These are phyloP conservation scores for Strigamia maritima DNA, from an alignment of 2,888 invertebrate genomes.

Conservation along the genomic window DNA sequence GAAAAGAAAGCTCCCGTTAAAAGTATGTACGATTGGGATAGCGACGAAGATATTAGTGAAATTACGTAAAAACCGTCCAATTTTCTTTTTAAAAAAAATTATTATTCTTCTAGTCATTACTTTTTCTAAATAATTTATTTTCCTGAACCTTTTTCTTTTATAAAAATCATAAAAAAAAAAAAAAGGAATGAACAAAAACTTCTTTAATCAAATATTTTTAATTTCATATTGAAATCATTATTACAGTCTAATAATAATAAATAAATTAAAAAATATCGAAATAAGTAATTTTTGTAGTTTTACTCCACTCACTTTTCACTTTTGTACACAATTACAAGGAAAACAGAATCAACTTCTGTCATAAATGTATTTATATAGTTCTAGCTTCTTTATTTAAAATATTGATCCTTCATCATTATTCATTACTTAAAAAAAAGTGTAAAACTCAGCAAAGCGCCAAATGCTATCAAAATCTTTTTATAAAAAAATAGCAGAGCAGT, in stretches of 20 bases:
- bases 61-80: not conserved
- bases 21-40: slow-evolving; percentile 2
- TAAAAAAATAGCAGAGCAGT: not conserved
- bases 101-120: not conserved
- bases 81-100: no score
- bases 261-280: not conserved
- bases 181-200: not conserved
- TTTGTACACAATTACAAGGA: not conserved
- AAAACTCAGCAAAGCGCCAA: not conserved
- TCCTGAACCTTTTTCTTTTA: not conserved
- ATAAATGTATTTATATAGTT: not conserved
- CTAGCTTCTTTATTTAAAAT: not conserved
- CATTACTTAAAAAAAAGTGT: not conserved
- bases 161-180: not conserved
- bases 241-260: not conserved
- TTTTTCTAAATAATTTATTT: not conserved
- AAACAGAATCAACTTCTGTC: not conserved
- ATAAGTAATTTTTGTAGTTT: not conserved
- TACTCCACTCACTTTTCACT: slow-evolving; percentile 8
- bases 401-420: not conserved
- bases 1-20: not conserved
- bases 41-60: slow-evolving; percentile 30
- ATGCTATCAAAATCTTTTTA: not conserved
- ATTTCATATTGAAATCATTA: not conserved
- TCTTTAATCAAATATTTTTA: not conserved